Base-by-base conservation (phyloP, 2,113 vertebrate genomes). In the Bucco capensis region DNA sequence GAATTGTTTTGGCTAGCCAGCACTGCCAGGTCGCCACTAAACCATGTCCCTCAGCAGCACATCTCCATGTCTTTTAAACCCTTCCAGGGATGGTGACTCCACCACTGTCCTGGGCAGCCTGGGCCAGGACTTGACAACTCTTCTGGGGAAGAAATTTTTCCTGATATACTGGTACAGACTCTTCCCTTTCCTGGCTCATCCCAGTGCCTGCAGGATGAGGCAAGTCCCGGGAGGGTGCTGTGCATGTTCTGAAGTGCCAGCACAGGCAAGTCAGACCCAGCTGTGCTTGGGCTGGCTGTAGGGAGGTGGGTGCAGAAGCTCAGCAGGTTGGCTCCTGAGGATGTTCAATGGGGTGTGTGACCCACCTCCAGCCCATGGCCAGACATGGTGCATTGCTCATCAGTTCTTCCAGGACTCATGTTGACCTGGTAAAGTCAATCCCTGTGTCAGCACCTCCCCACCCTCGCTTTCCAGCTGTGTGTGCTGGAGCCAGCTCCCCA, bases 311-410 rank as follows among this genome's bases (percentile, higher is more conserved):
- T 4, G 7, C 33, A 37, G 57, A 12, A 77, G 18, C 28, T 30
- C 3, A 15, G 58, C 25, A n/a, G 22, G 23, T 16, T 30, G 69
- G 56, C 19, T 78, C 40, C n/a, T n/a, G 30, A 40, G 10, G 25
- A 19, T 3, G 5, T 49, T 24, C 3, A 3, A 1, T 0, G 5
- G 49, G 38, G 15, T 6, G 51, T 22, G 57, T 37, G 40, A 40
- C 15, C 50, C 56, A 49, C 17, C 25, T 33, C 64, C 38, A 30
- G n/a, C 30, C 37, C 3, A 1, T 3, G 54, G 58, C 62, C 30
- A 12, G 56, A 6, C 40, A 19, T 1, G 1, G 15, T 2, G 33
- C 3, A 2, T 30, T 30, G 66, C 69, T 86, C 78, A 35, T 38
- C 19, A 0, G 35, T 85, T 70, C 62, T 71, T 49, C 50, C 83